Evolutionary conservation across 2,797 vertebrate species (phyloP).

Genomic region (Geotrypetes seraphini): DNA sequence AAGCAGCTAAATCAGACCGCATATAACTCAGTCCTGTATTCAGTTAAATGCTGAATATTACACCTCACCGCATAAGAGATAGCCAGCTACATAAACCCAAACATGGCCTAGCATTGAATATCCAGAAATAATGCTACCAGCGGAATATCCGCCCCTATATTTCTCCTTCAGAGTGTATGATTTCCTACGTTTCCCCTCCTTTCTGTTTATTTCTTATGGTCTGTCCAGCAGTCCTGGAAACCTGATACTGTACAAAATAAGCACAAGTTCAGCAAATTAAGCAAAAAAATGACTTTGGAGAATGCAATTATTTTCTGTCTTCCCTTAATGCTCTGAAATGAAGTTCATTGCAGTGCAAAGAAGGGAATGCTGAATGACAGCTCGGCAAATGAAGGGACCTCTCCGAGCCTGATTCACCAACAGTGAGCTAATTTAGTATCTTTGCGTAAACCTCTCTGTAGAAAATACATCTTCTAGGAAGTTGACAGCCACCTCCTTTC

Average conservation of each 20-base stretch:
- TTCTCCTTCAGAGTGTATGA: constrained; percentile 27
- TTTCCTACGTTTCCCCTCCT: constrained; percentile 27
- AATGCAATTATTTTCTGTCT: constrained; percentile 40
- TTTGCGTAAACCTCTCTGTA: not conserved
- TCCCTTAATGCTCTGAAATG: constrained; percentile 7
- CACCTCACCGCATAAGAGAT: too few relatives aligned
- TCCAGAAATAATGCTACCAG: too few relatives aligned
- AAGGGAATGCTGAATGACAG: constrained; percentile 40
- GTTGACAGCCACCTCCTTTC: constrained; percentile 1
- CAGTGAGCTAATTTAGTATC: not conserved
- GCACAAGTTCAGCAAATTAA: constrained; percentile 52
- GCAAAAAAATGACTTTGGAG: constrained; percentile 35
- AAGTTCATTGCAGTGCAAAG: constrained; percentile 50
- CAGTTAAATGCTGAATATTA: too few relatives aligned
- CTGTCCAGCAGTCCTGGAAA: constrained; percentile 36
- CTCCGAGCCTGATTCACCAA: not conserved
- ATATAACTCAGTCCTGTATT: too few relatives aligned
- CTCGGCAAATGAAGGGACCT: constrained; percentile 7
- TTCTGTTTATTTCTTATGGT: constrained; percentile 32
- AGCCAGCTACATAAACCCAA: too few relatives aligned
- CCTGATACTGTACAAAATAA: constrained; percentile 47
- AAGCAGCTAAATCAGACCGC: too few relatives aligned
- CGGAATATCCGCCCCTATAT: too few relatives aligned
- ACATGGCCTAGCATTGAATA: too few relatives aligned
- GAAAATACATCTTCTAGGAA: not conserved